Conservation (phyloP, 2,113 vertebrate species). For the Varanus komodoensis region DNA sequence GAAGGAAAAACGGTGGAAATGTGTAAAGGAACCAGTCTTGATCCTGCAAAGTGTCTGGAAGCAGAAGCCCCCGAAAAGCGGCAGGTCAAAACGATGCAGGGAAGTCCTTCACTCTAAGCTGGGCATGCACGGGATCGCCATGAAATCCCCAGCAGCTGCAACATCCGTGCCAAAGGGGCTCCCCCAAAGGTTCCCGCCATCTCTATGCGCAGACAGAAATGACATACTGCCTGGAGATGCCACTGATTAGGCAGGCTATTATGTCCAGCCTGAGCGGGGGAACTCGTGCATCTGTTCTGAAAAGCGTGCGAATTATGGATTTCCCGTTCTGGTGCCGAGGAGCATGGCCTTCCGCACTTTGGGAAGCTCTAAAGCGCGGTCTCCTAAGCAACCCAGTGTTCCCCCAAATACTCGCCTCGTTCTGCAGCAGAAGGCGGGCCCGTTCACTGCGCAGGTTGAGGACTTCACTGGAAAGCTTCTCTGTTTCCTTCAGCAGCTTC, state of each 20-base stretch:
- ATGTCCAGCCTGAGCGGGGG: not conserved
- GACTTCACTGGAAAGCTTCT: conserved; percentile 74
- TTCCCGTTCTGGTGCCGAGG: not conserved
- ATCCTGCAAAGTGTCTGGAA: too few relatives aligned
- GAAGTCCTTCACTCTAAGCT: too few relatives aligned
- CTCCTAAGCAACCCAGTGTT: not conserved
- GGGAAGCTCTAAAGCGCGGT: not conserved
- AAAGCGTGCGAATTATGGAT: not conserved
- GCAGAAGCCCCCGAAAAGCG: too few relatives aligned
- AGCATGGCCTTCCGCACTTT: too few relatives aligned
- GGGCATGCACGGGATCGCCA: not conserved
- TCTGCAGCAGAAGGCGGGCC: conserved; percentile 57
- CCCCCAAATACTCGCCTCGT: conserved; percentile 60
- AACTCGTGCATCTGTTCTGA: not conserved
- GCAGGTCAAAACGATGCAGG: too few relatives aligned
- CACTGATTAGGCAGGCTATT: not conserved
- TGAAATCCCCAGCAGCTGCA: not conserved
- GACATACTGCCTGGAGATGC: not conserved
- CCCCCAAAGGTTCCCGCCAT: not conserved
- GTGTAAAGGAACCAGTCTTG: too few relatives aligned
- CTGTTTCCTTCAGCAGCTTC: conserved; percentile 71
- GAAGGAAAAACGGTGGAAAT: too few relatives aligned
- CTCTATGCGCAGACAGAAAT: not conserved
- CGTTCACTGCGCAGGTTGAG: conserved; percentile 64
- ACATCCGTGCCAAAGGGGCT: not conserved